Percentiles rank a stretch among this genome's conserved stretches.
These are phyloP conservation scores for Lordiphosa stackelbergi DNA, from an alignment of 1,140 invertebrate species.

Conservation along the genomic window DNA sequence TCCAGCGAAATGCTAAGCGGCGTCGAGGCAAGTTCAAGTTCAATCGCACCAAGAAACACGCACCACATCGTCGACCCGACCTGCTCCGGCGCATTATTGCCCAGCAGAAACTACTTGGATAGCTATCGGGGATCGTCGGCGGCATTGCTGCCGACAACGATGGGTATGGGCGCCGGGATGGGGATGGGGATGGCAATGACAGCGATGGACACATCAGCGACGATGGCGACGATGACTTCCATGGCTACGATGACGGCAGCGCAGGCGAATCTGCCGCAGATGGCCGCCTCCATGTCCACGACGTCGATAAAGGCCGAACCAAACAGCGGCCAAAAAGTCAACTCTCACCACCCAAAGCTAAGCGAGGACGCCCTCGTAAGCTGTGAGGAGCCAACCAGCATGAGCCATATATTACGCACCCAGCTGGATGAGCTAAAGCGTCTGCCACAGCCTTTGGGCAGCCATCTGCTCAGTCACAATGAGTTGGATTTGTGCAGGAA, in stretches of 20 bases:
- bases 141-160: slow-evolving; percentile 65
- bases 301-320: slow-evolving; percentile 48
- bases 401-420: slow-evolving; percentile 62
- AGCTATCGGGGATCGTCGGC: slow-evolving; percentile 80
- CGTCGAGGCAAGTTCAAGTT: slow-evolving; percentile 86
- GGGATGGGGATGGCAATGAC: slow-evolving; percentile 29
- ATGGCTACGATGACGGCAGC: slow-evolving; percentile 70
- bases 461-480: slow-evolving; percentile 75
- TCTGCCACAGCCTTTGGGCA: slow-evolving; percentile 60
- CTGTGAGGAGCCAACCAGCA: slow-evolving; percentile 23
- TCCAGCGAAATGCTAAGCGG: slow-evolving; percentile 80
- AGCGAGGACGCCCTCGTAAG: slow-evolving; percentile 34
- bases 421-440: slow-evolving; percentile 69
- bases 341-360: slow-evolving; percentile 16
- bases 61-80: slow-evolving; percentile 78
- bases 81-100: slow-evolving; percentile 77
- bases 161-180: slow-evolving; percentile 28
- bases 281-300: slow-evolving; percentile 32
- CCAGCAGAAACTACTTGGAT: slow-evolving; percentile 81
- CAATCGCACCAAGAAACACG: slow-evolving; percentile 88
- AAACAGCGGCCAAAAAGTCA: slow-evolving; percentile 28
- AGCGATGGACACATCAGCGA: slow-evolving; percentile 42
- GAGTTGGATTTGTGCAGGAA: slow-evolving; percentile 79
- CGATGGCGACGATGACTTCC: slow-evolving; percentile 66
- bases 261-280: slow-evolving; percentile 52